phyloP scores from a whole-genome alignment of 2,888 invertebrate genomes.

The Folsomia manolachei region DNA sequence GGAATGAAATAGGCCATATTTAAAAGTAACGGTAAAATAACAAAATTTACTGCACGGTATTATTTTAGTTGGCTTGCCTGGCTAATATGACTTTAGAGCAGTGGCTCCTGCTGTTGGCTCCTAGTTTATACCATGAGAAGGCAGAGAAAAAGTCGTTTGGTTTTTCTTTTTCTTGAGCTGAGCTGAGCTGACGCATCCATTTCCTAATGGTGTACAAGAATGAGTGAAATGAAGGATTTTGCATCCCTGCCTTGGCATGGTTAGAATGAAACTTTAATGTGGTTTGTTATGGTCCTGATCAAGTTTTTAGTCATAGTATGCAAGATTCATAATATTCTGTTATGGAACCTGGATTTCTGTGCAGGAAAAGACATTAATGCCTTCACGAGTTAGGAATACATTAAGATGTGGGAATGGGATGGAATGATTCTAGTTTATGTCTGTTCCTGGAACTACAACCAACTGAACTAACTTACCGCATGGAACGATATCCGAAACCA shows the following conservation, averaged over 20 bases:
- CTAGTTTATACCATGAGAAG: not conserved
- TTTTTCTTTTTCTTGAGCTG: not conserved
- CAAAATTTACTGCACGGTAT: slow-evolving; percentile 13
- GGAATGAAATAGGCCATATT: slow-evolving; percentile 8
- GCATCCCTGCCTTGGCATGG: not conserved
- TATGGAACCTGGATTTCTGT: not conserved
- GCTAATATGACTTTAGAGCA: not conserved
- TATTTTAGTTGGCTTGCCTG: not conserved
- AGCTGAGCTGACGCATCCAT: slow-evolving; percentile 9
- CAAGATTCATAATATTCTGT: not conserved
- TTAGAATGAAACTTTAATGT: not conserved
- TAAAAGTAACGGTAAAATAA: slow-evolving; percentile 7
- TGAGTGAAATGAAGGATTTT: not conserved
- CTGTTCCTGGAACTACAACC: too few species aligned
- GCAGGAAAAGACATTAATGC: too few species aligned
- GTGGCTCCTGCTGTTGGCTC: not conserved
- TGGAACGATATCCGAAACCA: not conserved
- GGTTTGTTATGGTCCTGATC: not conserved
- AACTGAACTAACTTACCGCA: too few species aligned
- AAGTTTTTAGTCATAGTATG: not conserved
- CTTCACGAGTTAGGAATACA: not conserved
- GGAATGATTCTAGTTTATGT: not conserved
- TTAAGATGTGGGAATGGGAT: not conserved
- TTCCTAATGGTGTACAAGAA: not conserved
- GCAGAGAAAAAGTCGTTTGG: not conserved